Conservation (phyloP, 2,888 invertebrate genomes). For the Rhagonycha lutea region DNA sequence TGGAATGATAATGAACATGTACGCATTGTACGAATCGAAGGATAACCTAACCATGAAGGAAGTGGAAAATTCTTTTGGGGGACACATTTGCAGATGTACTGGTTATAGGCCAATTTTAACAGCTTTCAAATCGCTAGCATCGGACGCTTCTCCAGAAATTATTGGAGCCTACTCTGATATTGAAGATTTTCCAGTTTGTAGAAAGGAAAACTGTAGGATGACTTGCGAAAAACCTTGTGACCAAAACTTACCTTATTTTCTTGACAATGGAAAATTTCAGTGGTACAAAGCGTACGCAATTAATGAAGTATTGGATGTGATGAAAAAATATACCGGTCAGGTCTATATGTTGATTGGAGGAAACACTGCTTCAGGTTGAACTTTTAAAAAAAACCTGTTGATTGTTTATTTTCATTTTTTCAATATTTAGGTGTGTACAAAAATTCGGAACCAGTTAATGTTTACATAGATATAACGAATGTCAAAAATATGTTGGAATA, state of each 20-base stretch:
- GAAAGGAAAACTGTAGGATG: background rate
- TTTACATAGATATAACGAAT: conserved; percentile 67
- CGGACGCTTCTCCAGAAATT: conserved; percentile 52
- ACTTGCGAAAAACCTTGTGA: background rate
- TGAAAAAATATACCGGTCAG: conserved; percentile 51
- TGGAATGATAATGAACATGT: too few relatives aligned
- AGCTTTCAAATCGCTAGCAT: conserved; percentile 65
- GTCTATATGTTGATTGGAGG: conserved; percentile 70
- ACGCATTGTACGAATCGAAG: too few relatives aligned
- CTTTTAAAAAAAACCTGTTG: too few relatives aligned
- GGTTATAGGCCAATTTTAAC: conserved; percentile 65
- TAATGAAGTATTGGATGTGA: conserved; percentile 58
- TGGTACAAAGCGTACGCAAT: conserved; percentile 65
- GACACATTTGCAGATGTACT: too few relatives aligned
- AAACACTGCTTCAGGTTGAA: conserved; percentile 73
- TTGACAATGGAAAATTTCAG: conserved; percentile 33
- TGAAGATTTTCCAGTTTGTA: conserved; percentile 46
- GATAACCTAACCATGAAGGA: too few relatives aligned
- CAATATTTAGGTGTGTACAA: conserved; percentile 51
- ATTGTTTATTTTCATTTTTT: too few relatives aligned
- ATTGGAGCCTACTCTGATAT: conserved; percentile 50
- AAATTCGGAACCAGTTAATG: conserved; percentile 42
- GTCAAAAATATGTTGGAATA: conserved; percentile 61
- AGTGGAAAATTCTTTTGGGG: too few relatives aligned
- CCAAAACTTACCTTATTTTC: background rate